phyloP scores from a whole-genome alignment of 2,797 vertebrate genomes.

The Pterois miles region DNA sequence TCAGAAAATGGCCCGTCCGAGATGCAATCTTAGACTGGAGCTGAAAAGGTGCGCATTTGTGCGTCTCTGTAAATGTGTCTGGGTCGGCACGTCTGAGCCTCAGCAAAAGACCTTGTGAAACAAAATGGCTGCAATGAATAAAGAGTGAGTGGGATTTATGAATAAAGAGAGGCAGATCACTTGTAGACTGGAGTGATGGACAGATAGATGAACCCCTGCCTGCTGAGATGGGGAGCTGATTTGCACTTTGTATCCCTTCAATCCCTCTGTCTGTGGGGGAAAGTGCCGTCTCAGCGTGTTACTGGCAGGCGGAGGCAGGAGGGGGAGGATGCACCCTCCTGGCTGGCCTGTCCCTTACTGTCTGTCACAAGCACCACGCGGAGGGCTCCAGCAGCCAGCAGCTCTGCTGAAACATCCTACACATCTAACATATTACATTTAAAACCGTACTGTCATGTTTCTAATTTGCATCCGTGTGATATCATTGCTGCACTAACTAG shows the following conservation, averaged over 20 bases:
- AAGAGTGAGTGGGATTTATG: slow-evolving; percentile 70
- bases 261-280: slow-evolving; percentile 66
- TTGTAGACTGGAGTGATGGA: slow-evolving; percentile 70
- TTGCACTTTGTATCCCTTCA: slow-evolving; percentile 80
- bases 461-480: slow-evolving; percentile 5
- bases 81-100: slow-evolving; percentile 37
- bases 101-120: slow-evolving; percentile 66
- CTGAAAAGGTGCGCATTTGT: slow-evolving; percentile 34
- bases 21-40: slow-evolving; percentile 53
- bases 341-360: slow-evolving; percentile 51
- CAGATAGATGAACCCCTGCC: slow-evolving; percentile 75
- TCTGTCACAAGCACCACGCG: slow-evolving; percentile 52
- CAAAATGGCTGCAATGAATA: slow-evolving; percentile 77
- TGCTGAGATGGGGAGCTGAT: slow-evolving; percentile 74
- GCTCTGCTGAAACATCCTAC: slow-evolving; percentile 9
- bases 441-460: slow-evolving; percentile 12
- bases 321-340: slow-evolving; percentile 37
- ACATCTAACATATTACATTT: slow-evolving; percentile 21
- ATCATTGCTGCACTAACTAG: neutral
- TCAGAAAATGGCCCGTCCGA: slow-evolving; percentile 49
- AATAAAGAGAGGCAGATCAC: slow-evolving; percentile 73
- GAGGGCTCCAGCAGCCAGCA: slow-evolving; percentile 28
- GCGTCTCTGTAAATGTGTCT: neutral
- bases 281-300: slow-evolving; percentile 74
- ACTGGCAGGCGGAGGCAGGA: slow-evolving; percentile 46